Evolutionary conservation across 2,797 vertebrate species (phyloP), one percentile per base, ranked within the genome.

Genomic region (Heterohyrax brucei): DNA sequence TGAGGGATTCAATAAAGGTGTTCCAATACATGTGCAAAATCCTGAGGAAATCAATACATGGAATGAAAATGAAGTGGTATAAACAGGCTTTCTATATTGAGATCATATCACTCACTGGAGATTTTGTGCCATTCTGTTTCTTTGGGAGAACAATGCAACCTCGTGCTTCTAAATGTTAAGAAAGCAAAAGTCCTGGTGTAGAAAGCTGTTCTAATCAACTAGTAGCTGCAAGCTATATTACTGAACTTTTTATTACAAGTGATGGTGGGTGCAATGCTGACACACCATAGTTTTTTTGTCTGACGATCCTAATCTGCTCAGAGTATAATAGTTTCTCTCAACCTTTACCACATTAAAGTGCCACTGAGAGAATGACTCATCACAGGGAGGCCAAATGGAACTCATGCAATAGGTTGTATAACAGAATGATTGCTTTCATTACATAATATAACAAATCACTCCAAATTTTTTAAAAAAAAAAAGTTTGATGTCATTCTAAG

Each of bases 331-430:
- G 90, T 96, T 95, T 96, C 91, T 96, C 88, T 90, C 90, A 96
- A 96, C 94, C 94, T 97, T 97, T 97, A 96, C 92, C 96, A 97
- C 96, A 62, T 96, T 96, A 96, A 96, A 98, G 95, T 5, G 7
- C 82, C 62, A 96, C 86, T 87, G 83, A 96, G 93, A 96, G 93
- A 96, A 87, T 96, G 91, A 96, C 94, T 95, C 87, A 89, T 93
- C 66, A 14, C 82, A 89, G 90, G 95, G 80, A 97, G 86, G 90
- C 89, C 84, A 92, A 96, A 91, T 87, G 62, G 78, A 94, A 97
- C 95, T 93, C 82, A 92, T 78, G 72, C 68, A 94, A 80, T 87
- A 85, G 59, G 64, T 95, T 95, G 80, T 79, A 92, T 93, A 97
- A 97, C 84, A 61, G 46, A 80, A 90, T 80, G 53, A 68, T 75